These are phyloP conservation scores for Aix galericulata DNA, from an alignment of 2,113 vertebrate species.

Conservation along the genomic window DNA sequence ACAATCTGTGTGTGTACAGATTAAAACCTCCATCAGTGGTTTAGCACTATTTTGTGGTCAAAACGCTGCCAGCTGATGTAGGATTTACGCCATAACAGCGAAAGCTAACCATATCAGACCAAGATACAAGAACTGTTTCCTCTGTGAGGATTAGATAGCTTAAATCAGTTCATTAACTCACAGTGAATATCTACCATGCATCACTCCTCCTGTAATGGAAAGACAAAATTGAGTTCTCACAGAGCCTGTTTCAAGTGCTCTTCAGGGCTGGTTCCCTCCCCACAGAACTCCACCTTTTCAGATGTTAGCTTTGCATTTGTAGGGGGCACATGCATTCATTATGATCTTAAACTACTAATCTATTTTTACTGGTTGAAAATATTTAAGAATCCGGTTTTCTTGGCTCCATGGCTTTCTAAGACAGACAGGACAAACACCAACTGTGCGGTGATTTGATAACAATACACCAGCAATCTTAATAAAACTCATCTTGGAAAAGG, in stretches of 20 bases:
- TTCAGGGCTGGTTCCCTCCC: neutral
- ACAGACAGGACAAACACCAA: neutral
- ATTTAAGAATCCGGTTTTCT: neutral
- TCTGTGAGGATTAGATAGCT: neutral
- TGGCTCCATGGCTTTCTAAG: neutral
- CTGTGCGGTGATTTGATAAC: neutral
- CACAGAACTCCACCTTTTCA: neutral
- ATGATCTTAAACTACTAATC: neutral
- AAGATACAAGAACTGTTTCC: neutral
- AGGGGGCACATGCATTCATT: neutral
- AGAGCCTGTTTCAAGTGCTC: neutral
- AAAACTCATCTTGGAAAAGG: neutral
- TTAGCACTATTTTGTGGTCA: neutral
- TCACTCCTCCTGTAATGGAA: neutral
- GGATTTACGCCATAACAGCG: neutral
- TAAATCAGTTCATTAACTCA: neutral
- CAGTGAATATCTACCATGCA: neutral
- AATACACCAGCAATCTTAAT: neutral
- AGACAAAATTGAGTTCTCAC: neutral
- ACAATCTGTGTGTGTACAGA: neutral
- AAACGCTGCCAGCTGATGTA: neutral
- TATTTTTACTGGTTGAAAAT: neutral
- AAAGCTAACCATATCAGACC: neutral
- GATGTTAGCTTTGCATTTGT: neutral
- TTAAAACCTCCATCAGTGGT: neutral